Conservation (phyloP, 2,888 invertebrate genomes). For the Geotrupes spiniger region DNA sequence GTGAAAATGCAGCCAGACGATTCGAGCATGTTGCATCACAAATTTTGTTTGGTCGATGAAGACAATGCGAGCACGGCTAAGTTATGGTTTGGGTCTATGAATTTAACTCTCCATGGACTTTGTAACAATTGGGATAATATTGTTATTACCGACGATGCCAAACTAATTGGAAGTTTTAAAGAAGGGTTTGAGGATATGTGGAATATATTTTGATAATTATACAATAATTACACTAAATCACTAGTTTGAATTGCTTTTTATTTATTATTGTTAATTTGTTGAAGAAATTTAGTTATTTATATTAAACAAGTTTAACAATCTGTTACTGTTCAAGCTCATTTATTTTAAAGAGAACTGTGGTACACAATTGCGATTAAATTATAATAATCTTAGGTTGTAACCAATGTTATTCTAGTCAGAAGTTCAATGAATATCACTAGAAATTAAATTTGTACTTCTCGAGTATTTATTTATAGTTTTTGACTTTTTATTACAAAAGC, state of each 20-base stretch:
- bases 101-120: slow-evolving; percentile 39
- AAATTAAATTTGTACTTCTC: too few relatives aligned
- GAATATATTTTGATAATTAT: slow-evolving; percentile 18
- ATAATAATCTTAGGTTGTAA: too few relatives aligned
- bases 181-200: slow-evolving; percentile 41
- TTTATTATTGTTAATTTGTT: not conserved
- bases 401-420: too few relatives aligned
- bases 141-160: slow-evolving; percentile 36
- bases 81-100: slow-evolving; percentile 40
- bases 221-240: not conserved
- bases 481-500: too few relatives aligned
- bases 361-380: too few relatives aligned
- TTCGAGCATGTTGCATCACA: slow-evolving; percentile 72
- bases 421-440: too few relatives aligned
- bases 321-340: too few relatives aligned
- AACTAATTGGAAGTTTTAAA: slow-evolving; percentile 33
- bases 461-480: too few relatives aligned
- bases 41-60: slow-evolving; percentile 48
- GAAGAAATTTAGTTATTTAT: not conserved
- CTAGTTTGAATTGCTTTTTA: not conserved
- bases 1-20: slow-evolving; percentile 46
- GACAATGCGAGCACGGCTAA: slow-evolving; percentile 29
- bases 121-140: slow-evolving; percentile 38
- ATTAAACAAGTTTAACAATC: too few relatives aligned
- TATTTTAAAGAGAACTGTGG: too few relatives aligned